These are phyloP conservation scores for Emydocephalus ijimae DNA, from an alignment of 2,113 vertebrate genomes.

Conservation along the genomic window DNA sequence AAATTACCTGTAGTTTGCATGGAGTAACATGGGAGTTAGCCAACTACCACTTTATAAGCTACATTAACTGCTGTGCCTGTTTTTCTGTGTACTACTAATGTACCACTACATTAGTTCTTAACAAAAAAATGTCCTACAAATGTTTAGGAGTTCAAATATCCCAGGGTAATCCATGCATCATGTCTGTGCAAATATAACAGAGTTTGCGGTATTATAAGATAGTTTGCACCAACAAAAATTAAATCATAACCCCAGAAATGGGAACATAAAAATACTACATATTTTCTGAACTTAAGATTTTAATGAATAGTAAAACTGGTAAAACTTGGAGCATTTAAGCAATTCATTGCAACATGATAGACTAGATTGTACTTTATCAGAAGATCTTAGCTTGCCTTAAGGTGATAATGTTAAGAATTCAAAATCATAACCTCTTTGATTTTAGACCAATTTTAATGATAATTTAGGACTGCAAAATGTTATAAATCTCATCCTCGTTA, in stretches of 20 bases:
- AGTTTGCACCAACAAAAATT: background rate
- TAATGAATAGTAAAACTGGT: background rate
- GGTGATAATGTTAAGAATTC: background rate
- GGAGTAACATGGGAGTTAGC: background rate
- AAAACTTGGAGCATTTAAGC: background rate
- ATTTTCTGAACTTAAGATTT: background rate
- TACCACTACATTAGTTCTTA: background rate
- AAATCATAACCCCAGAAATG: background rate
- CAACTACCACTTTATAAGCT: background rate
- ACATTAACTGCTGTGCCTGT: background rate
- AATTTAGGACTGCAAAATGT: background rate
- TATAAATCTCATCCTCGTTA: background rate
- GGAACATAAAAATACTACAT: background rate
- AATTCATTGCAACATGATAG: background rate
- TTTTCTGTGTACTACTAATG: background rate
- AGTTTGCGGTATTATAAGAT: background rate
- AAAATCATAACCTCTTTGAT: background rate
- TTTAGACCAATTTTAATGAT: background rate
- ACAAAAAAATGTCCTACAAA: background rate
- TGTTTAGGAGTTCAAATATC: background rate
- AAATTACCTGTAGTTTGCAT: background rate
- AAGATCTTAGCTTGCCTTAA: background rate
- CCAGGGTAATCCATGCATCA: background rate
- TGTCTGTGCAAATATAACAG: slow-evolving; percentile 3
- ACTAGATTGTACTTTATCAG: background rate